A percentile compares a stretch with the other conserved stretches of the same genome.
These are phyloP conservation scores for Polyodon spathula DNA, from an alignment of 2,113 vertebrate genomes.

Conservation along the genomic window DNA sequence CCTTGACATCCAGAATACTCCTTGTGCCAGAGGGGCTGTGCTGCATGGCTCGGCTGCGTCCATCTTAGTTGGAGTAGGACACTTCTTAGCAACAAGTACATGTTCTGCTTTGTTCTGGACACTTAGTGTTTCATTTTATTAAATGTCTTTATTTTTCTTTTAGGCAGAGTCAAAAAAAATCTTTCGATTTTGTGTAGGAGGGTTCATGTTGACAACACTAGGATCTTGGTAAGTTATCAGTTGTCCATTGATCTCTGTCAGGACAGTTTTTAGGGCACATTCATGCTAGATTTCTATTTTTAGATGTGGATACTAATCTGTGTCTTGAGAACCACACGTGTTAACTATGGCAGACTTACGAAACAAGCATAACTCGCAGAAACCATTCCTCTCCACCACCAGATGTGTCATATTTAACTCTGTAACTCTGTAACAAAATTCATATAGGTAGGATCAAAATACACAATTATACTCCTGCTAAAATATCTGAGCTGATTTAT, in stretches of 20 bases:
- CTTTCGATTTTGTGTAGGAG: slow-evolving; percentile 64
- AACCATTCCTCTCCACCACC: no score
- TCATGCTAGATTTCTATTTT: no score
- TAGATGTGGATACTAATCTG: no score
- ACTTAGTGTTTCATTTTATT: not conserved
- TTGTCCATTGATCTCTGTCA: not conserved
- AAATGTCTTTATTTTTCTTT: slow-evolving; percentile 9
- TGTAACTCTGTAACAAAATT: no score
- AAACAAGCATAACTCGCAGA: no score
- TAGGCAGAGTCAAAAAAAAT: slow-evolving; percentile 69
- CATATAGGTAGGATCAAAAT: no score
- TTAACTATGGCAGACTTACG: no score
- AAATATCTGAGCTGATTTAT: no score
- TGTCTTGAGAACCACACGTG: no score
- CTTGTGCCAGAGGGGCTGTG: slow-evolving; percentile 70
- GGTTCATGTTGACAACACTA: slow-evolving; percentile 66
- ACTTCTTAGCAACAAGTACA: slow-evolving; percentile 76
- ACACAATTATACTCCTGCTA: no score
- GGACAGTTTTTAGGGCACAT: no score
- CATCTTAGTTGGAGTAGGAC: slow-evolving; percentile 55
- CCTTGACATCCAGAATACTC: slow-evolving; percentile 57
- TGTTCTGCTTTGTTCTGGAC: slow-evolving; percentile 15
- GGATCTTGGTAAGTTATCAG: slow-evolving; percentile 65
- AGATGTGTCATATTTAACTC: no score
- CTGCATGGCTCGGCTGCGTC: slow-evolving; percentile 67